phyloP scores from a whole-genome alignment of 2,113 vertebrate genomes.

The Ochotona princeps region DNA sequence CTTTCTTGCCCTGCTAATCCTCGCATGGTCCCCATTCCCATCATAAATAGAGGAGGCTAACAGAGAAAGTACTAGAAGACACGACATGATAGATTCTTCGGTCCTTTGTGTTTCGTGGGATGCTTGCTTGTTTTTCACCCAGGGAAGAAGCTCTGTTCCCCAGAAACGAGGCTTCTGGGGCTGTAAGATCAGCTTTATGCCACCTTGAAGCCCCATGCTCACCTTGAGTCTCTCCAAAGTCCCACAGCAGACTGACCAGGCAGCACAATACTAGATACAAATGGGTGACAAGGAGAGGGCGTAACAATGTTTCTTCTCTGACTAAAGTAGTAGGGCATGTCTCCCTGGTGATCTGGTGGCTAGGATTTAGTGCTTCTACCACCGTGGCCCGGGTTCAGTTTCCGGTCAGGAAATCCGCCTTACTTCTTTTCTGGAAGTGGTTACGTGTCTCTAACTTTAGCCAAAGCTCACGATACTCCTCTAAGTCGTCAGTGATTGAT shows the following conservation, averaged over 20 bases:
- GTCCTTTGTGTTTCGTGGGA: neutral
- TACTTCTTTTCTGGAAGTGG: neutral
- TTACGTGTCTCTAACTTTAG: neutral
- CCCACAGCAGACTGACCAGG: neutral
- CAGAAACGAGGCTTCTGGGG: neutral
- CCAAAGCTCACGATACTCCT: too few species aligned
- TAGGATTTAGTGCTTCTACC: constrained; percentile 16
- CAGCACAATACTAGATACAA: neutral
- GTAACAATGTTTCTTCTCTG: neutral
- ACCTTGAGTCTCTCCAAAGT: too few species aligned
- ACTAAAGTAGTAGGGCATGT: rapidly evolving
- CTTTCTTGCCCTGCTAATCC: neutral
- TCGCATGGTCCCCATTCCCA: neutral
- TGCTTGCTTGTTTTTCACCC: neutral
- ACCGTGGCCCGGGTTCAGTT: neutral
- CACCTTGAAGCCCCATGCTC: neutral
- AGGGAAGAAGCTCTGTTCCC: neutral
- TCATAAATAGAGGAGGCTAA: neutral
- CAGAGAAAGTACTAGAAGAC: neutral
- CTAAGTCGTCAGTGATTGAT: too few species aligned
- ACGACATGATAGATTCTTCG: neutral
- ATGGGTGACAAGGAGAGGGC: neutral
- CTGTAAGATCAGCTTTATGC: neutral
- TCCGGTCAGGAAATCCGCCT: neutral
- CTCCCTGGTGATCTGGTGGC: constrained; percentile 20